Evolutionary conservation across 2,888 invertebrate genomes (phyloP).

Genomic region (Odontomyia ornata): DNA sequence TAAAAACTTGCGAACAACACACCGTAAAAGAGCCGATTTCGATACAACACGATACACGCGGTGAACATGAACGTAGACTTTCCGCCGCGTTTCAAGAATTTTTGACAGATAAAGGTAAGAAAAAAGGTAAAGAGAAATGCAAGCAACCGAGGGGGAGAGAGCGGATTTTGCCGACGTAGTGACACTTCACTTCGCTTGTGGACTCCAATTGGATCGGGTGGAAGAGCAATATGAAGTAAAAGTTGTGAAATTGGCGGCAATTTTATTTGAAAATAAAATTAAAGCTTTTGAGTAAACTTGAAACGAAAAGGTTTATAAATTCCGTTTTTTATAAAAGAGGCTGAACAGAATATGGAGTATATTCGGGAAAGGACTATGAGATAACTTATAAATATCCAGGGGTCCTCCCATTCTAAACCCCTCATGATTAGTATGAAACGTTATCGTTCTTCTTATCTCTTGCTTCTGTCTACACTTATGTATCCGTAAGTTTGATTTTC

Average conservation of each 20-base stretch:
- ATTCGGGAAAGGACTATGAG: too few species aligned
- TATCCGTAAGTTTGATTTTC: too few species aligned
- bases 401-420: too few species aligned
- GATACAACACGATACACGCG: conserved; percentile 16
- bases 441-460: too few species aligned
- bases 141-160: neutral
- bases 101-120: conserved; percentile 19
- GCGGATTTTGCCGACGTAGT: neutral
- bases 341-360: too few species aligned
- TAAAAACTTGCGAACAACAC: neutral
- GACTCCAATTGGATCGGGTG: conserved; percentile 2
- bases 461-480: too few species aligned
- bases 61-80: conserved; percentile 7
- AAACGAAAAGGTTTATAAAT: too few species aligned
- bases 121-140: neutral
- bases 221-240: neutral
- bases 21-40: neutral
- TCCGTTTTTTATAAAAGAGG: too few species aligned
- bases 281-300: too few species aligned
- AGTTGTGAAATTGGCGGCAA: neutral
- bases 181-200: conserved; percentile 7
- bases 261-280: too few species aligned
- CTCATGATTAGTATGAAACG: too few species aligned
- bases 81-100: conserved; percentile 15
- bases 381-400: too few species aligned